Evolutionary conservation across 2,888 invertebrate species (phyloP), one percentile per base, ranked within the genome.

Genomic region (Perithous albicinctus): DNA sequence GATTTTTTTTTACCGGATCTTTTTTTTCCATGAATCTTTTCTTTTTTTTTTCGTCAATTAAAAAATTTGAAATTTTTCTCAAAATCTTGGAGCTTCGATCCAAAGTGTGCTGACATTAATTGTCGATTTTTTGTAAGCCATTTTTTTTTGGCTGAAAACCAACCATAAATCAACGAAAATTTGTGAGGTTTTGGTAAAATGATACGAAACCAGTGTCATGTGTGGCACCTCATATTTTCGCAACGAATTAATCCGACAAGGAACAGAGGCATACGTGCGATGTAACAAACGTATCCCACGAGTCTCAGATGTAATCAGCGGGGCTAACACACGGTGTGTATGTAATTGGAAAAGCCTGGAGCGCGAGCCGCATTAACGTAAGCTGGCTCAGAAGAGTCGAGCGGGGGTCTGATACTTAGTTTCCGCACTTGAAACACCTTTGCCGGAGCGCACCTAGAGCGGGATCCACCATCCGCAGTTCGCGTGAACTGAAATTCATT

Each of bases 271-370:
- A 15, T 41, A 12, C 5, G 41, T 15, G 32, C 32, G 20, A 63
- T 32, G 26, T 46, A 48, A 43, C 18, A 38, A 29, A 61, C 32
- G 56, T 35, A 18, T 12, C n/a, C 61, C 51, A 48, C 29, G 73
- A 79, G 51, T 48, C 35, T 26, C 12, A 48, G 73, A 73, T 41
- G 66, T 51, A 78, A 67, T 73, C 26, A 72, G 51, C 64, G 23
- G 70, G n/a, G 59, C 20, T 48, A 67, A 29, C 18, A 35, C 29
- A 12, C 43, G 26, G 7, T 35, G 29, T 23, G 46, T 59, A 69
- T 69, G 56, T 66, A 78, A 73, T 74, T 51, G 74, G 70, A 77
- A 70, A 77, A 69, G 41, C 69, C 51, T 41, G 18, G 29, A 32
- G 70, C 18, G 63, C 54, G 54, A 41, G 41, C 26, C n/a, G 29